A percentile compares a stretch with the other conserved stretches of the same genome.
Evolutionary conservation across 1,140 invertebrate species (phyloP).

Genomic region (Drosophila novamexicana): DNA sequence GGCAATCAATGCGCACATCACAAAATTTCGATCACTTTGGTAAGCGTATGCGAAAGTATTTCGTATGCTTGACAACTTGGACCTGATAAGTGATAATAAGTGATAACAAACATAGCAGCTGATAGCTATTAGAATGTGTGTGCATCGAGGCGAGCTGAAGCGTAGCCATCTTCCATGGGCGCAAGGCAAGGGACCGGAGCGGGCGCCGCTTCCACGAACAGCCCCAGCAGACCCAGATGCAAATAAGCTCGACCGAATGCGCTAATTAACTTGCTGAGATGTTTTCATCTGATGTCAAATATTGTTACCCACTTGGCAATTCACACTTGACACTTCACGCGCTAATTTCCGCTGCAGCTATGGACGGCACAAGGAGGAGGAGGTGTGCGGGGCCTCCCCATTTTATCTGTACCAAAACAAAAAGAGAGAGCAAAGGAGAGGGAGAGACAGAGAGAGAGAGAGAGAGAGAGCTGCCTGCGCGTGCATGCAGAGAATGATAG

Average conservation of each 20-base stretch:
- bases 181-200: neutral
- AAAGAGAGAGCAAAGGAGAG: neutral
- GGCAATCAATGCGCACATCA: constrained; percentile 9
- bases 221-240: constrained; percentile 40
- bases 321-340: constrained; percentile 77
- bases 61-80: constrained; percentile 10
- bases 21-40: constrained; percentile 16
- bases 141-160: neutral
- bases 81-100: constrained; percentile 34
- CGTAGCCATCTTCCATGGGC: neutral
- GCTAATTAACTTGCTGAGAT: constrained; percentile 69
- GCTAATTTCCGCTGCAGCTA: constrained; percentile 71
- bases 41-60: constrained; percentile 25
- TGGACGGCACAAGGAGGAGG: neutral
- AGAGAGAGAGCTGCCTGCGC: constrained; percentile 4
- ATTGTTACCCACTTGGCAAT: constrained; percentile 75
- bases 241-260: constrained; percentile 57
- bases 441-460: neutral
- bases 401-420: constrained; percentile 40
- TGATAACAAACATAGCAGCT: constrained; percentile 32
- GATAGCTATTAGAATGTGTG: constrained; percentile 13
- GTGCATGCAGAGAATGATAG: neutral
- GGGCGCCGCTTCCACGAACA: neutral
- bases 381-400: constrained; percentile 8
- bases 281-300: constrained; percentile 69